These are phyloP conservation scores for Diprion similis DNA, from an alignment of 1,140 invertebrate genomes.

Conservation along the genomic window DNA sequence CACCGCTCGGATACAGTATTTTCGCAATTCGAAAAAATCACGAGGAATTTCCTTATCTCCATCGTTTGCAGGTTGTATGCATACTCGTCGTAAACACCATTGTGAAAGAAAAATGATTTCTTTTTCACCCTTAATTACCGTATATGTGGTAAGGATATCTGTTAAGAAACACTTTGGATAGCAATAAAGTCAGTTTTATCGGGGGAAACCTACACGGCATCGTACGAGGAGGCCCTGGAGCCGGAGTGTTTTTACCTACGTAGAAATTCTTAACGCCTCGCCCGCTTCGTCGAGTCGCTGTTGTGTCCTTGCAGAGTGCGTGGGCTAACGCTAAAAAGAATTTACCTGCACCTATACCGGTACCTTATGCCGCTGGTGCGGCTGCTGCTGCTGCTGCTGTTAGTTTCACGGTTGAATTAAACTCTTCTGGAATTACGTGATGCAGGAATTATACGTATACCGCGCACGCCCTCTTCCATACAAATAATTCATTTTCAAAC, in stretches of 20 bases:
- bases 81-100: no score
- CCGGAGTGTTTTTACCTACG: no score
- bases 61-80: no score
- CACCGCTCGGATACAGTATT: no score
- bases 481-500: no score
- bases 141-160: not conserved
- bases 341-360: no score
- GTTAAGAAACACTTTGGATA: not conserved
- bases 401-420: constrained; percentile 4
- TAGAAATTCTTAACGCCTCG: no score
- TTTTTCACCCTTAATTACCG: not conserved
- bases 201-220: not conserved
- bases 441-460: not conserved
- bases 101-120: no score
- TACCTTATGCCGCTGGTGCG: not conserved
- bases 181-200: not conserved
- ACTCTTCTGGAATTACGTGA: constrained; percentile 4
- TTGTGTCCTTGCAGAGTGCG: not conserved
- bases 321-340: constrained; percentile 7
- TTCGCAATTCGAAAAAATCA: no score
- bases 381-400: not conserved
- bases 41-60: no score
- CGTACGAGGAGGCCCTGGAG: no score
- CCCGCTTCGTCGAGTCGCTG: not conserved
- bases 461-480: no score